Evolutionary conservation across 2,113 vertebrate genomes (phyloP).

Genomic region (Oryzias melastigma): DNA sequence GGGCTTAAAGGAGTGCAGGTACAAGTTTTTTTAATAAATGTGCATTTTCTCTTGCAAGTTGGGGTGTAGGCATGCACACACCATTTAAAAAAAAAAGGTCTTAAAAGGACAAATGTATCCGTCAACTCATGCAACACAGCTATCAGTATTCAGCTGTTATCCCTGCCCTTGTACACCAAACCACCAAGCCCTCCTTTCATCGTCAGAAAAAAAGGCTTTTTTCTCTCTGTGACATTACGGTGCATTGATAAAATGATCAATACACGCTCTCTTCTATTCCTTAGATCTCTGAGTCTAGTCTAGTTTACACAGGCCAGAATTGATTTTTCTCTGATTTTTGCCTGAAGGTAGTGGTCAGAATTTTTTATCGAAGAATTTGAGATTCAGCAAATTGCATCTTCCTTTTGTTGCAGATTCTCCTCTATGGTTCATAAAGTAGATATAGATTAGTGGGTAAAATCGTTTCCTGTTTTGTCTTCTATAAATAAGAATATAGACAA

Average conservation of each 20-base stretch:
- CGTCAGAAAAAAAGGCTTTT: slow-evolving; percentile 54
- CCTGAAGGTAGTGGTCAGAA: slow-evolving; percentile 46
- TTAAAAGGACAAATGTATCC: slow-evolving; percentile 54
- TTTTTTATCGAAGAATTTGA: slow-evolving; percentile 35
- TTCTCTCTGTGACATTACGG: slow-evolving; percentile 66
- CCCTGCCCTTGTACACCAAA: slow-evolving; percentile 62
- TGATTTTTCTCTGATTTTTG: slow-evolving; percentile 58
- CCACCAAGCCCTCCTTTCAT: slow-evolving; percentile 43
- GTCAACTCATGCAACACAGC: slow-evolving; percentile 42
- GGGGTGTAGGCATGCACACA: slow-evolving; percentile 34
- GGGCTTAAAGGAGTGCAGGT: slow-evolving; percentile 19
- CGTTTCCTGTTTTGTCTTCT: too few species aligned
- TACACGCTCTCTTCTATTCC: slow-evolving; percentile 60
- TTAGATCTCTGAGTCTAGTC: slow-evolving; percentile 61
- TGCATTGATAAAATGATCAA: slow-evolving; percentile 68
- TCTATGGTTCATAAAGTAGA: slow-evolving; percentile 3
- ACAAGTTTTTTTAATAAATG: slow-evolving; percentile 9
- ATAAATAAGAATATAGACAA: too few species aligned
- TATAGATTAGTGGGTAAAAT: too few species aligned
- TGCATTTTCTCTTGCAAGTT: slow-evolving; percentile 16
- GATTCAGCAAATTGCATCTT: slow-evolving; percentile 44
- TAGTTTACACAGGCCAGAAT: slow-evolving; percentile 54
- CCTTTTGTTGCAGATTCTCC: slow-evolving; percentile 26
- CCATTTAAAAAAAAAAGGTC: slow-evolving; percentile 46
- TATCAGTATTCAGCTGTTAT: slow-evolving; percentile 57